Evolutionary conservation across 1,140 invertebrate genomes (phyloP), one percentile per base, ranked within the genome.

Genomic region (Cecropterus lyciades): DNA sequence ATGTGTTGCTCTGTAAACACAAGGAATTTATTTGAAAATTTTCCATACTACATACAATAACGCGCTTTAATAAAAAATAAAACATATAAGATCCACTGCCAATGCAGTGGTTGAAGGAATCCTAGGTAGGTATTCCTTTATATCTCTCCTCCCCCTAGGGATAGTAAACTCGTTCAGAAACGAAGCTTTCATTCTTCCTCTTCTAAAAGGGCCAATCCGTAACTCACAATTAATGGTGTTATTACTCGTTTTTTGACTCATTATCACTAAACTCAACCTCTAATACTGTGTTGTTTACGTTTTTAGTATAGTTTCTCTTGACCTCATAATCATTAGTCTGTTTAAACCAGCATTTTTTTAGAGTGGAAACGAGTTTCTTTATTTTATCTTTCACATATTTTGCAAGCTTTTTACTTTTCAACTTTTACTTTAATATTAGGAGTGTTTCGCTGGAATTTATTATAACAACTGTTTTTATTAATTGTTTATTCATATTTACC

Each of bases 371-470:
- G 67, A 3, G 8, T 73, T 15, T 77, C 77, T 73, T 81, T 84
- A 42, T 80, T 79, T 73, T 59, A 67, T n/a, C 68, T 76, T 72
- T 81, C 70, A 70, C 82, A 84, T 33, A 72, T 78, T 64, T 70
- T 77, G 46, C 80, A 80, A 27, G 72, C 65, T 13, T 70, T 71
- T n/a, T n/a, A n/a, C 67, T 67, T 65, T 4, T 72, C 67, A 57
- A 33, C 10, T 42, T 77, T 75, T 57, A 46, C 42, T 73, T 67
- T 69, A 64, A 10, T 27, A 10, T 73, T 65, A 62, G 11, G 63
- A n/a, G 13, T 55, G 57, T 45, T 63, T 70, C 8, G 63, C 30
- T 70, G 15, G 37, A 30, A 49, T 65, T n/a, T n/a, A n/a, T n/a
- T n/a, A 14, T 5, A 33, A 51, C 30, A 66, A 51, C 27, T 30